A percentile compares a stretch with the other conserved stretches of the same genome.
Conservation (phyloP, 1,140 invertebrate species). For the Stratiolaelaps scimitus region DNA sequence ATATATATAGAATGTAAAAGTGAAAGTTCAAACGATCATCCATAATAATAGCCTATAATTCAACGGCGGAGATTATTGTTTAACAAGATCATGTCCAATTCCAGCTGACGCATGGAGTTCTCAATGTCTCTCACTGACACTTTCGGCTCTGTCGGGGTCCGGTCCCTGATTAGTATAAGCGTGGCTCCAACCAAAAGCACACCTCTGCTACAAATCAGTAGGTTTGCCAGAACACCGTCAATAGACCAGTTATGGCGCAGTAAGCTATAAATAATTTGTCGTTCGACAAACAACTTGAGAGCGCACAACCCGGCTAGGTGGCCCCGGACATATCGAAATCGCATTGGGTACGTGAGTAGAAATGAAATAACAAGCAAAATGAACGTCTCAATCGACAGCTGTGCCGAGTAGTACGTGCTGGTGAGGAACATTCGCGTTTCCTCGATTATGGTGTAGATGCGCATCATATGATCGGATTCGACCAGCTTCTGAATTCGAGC, state of each 20-base stretch:
- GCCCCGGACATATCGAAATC: background rate
- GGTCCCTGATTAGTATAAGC: too few species aligned
- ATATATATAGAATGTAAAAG: too few species aligned
- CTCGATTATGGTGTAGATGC: background rate
- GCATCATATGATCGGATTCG: constrained; percentile 7
- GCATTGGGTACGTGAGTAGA: background rate
- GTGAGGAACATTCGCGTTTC: background rate
- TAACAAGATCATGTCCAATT: too few species aligned
- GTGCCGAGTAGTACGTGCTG: background rate
- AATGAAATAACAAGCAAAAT: background rate
- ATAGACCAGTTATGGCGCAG: background rate
- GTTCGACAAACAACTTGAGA: constrained; percentile 5
- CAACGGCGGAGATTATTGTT: too few species aligned
- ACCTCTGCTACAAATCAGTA: background rate
- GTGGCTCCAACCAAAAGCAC: background rate
- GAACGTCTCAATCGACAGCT: background rate
- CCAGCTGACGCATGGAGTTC: too few species aligned
- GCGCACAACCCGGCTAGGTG: background rate
- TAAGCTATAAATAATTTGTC: background rate
- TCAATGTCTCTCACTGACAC: too few species aligned
- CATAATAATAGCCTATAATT: too few species aligned
- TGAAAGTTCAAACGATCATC: too few species aligned
- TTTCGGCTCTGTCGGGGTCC: too few species aligned
- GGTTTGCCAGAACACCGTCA: background rate
- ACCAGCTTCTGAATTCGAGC: background rate